Conservation (phyloP, 2,888 invertebrate species). For the Petrolisthes cinctipes region DNA sequence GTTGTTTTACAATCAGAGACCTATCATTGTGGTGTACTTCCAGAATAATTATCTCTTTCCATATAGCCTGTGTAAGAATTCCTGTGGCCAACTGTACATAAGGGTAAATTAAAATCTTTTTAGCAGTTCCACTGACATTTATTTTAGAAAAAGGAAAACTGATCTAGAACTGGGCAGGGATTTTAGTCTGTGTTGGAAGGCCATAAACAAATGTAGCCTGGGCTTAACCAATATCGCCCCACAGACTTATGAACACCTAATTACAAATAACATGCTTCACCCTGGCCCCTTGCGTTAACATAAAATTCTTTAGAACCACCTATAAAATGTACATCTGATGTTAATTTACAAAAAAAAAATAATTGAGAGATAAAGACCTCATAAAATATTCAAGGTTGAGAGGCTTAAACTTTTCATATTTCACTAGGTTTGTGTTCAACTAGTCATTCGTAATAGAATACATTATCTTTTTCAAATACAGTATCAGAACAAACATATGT, state of each 20-base stretch:
- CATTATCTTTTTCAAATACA: conserved; percentile 28
- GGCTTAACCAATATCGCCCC: conserved; percentile 66
- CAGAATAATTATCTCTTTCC: too few species aligned
- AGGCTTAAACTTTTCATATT: conserved; percentile 9
- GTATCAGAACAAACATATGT: conserved; percentile 17
- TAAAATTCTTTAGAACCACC: conserved; percentile 54
- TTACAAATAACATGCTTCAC: conserved; percentile 47
- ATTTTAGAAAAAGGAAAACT: conserved; percentile 48
- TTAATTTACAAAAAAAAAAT: conserved; percentile 52
- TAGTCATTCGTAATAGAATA: conserved; percentile 21
- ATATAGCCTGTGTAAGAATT: too few species aligned
- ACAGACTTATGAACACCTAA: conserved; percentile 55
- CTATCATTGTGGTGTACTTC: too few species aligned
- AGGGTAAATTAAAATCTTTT: neutral
- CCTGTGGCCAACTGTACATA: too few species aligned
- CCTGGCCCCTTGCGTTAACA: conserved; percentile 36
- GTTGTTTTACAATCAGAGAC: too few species aligned
- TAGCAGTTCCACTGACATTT: conserved; percentile 24
- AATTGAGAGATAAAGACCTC: conserved; percentile 26
- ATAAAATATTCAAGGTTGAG: conserved; percentile 27
- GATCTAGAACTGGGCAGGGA: conserved; percentile 38
- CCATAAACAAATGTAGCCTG: conserved; percentile 66
- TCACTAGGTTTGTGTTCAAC: conserved; percentile 2
- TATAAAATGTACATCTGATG: conserved; percentile 63
- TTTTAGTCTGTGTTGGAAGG: conserved; percentile 64